These are phyloP conservation scores for Zosterops japonicus DNA, from an alignment of 2,113 vertebrate species.

Conservation along the genomic window DNA sequence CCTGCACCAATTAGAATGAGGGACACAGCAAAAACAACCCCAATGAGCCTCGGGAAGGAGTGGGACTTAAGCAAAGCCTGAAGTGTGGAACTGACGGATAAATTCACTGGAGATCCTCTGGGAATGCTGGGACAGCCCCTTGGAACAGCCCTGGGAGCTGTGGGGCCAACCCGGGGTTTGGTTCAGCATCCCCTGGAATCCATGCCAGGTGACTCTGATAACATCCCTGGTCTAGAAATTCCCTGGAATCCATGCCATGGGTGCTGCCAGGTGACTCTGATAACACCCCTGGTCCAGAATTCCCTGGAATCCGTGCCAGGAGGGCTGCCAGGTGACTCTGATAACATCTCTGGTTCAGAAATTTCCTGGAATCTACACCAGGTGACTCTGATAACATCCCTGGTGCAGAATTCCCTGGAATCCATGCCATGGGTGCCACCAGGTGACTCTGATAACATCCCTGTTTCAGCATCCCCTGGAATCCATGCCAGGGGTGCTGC, in stretches of 20 bases:
- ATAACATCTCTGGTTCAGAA: neutral
- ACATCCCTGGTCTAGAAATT: too few species aligned
- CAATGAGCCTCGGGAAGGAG: neutral
- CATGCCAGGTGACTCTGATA: neutral
- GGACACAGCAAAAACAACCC: neutral
- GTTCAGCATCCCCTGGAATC: too few species aligned
- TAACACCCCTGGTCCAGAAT: too few species aligned
- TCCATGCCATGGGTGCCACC: too few species aligned
- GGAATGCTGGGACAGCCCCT: neutral
- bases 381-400: neutral
- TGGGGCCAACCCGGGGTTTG: neutral
- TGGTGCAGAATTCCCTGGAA: too few species aligned
- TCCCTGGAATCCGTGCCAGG: too few species aligned
- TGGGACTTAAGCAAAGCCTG: neutral
- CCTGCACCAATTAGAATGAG: conserved; percentile 8
- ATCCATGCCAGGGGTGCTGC: too few species aligned
- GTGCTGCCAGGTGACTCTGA: too few species aligned
- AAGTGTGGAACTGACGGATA: neutral
- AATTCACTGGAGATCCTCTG: neutral
- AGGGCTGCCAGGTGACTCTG: neutral
- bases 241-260: neutral
- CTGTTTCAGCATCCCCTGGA: neutral
- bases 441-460: too few species aligned
- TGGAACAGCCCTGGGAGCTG: too few species aligned
- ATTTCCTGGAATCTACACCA: neutral